Conservation (phyloP, 2,113 vertebrate genomes). For the Prinia subflava region DNA sequence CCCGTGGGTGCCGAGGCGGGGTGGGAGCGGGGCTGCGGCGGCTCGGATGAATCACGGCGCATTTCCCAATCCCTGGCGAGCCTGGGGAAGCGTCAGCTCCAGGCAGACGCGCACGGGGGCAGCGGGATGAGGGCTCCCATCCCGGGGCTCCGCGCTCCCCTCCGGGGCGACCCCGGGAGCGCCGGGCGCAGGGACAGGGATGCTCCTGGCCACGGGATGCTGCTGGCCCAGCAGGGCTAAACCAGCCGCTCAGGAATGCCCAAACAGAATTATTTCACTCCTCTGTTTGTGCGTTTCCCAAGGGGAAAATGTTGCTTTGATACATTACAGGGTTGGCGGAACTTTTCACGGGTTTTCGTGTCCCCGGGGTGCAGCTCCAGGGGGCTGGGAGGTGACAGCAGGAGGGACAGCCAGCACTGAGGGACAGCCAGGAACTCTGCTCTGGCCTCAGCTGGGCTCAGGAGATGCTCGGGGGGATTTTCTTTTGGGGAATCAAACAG, state of each 20-base stretch:
- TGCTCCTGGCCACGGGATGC: not conserved
- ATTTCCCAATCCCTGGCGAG: not conserved
- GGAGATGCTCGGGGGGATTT: not conserved
- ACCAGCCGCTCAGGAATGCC: not conserved
- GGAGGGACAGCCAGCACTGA: not conserved
- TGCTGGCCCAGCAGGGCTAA: rapidly evolving
- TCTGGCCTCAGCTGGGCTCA: not conserved
- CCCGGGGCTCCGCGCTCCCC: no score
- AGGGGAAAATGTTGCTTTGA: not conserved
- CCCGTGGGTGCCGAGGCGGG: not conserved
- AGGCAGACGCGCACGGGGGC: not conserved
- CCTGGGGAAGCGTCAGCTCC: not conserved
- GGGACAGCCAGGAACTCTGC: not conserved
- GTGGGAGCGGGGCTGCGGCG: not conserved
- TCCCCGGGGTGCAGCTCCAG: not conserved
- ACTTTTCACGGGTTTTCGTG: not conserved
- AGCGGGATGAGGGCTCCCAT: rapidly evolving
- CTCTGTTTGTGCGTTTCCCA: not conserved
- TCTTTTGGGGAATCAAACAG: not conserved
- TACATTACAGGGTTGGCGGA: not conserved
- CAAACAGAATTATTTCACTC: not conserved
- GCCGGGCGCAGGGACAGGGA: no score
- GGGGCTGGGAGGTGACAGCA: not conserved
- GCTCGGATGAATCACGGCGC: not conserved
- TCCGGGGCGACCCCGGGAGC: not conserved